Evolutionary conservation across 1,140 invertebrate genomes (phyloP), one percentile per base, ranked within the genome.

Genomic region (Sitophilus oryzae): DNA sequence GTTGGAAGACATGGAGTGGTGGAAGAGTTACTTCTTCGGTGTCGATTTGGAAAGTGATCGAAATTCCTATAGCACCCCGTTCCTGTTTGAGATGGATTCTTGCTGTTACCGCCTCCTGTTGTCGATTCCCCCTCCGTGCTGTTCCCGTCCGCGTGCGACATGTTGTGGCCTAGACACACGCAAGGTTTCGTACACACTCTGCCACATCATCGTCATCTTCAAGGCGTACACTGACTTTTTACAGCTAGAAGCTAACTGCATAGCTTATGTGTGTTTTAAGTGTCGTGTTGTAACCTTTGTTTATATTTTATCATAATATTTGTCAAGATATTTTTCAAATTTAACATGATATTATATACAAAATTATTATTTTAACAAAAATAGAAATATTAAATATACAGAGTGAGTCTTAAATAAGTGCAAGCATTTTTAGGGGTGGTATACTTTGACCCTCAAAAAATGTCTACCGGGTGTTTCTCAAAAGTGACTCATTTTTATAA

Each of bases 61-160:
- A 88, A 90, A 69, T 90, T 90, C 70, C 83, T 82, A 74, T 88
- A 92, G 73, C 89, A 92, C 44, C 89, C 89, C 15, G 83, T 78
- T 9, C 84, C 86, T 9, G 85, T 86, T 64, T 84, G 80, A 3
- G 85, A 81, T 42, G 82, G 83, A 58, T 84, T 82, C 42, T 79
- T 73, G 50, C 74, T 59, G 44, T 50, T 76, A 60, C 79, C 74
- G 50, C 74, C 63, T 34, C 58, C 76, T 59, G 82, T 81, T 22
- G 79, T 77, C 38, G 81, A 82, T 61, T 91, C 90, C 45, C 88
- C 89, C 65, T 88, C 86, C 47, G 89, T 82, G 70, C 88, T 91
- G 76, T 86, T 89, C 54, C 84, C 88, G 70, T 93, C 91, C 60
- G 81, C 85, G 73, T 90, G 86, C 64, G 89, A 89, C 81, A 91